Evolutionary conservation across 2,888 invertebrate species (phyloP).

Genomic region (Erebia ligea): DNA sequence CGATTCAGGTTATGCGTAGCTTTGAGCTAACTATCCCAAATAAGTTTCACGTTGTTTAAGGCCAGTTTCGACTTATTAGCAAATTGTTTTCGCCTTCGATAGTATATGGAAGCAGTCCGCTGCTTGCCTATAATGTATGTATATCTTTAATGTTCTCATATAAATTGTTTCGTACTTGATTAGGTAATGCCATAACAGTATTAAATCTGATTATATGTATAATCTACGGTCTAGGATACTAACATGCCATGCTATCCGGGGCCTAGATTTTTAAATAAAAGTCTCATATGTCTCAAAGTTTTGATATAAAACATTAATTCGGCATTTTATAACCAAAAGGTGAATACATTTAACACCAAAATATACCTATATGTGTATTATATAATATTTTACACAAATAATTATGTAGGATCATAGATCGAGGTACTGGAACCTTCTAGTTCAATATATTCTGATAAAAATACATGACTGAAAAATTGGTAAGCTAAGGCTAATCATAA

Average conservation of each 20-base stretch:
- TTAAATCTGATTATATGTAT: slow-evolving; percentile 12
- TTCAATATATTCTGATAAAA: neutral
- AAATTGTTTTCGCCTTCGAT: slow-evolving; percentile 22
- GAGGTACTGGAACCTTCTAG: neutral
- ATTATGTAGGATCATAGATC: no score
- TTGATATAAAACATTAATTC: neutral
- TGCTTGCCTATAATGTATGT: slow-evolving; percentile 51
- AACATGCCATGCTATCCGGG: neutral
- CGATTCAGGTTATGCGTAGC: neutral
- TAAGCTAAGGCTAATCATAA: neutral
- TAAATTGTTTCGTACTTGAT: slow-evolving; percentile 59
- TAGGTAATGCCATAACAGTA: slow-evolving; percentile 64
- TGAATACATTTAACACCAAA: no score
- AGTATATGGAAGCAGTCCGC: slow-evolving; percentile 44
- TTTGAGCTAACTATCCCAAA: neutral
- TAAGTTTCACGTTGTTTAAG: neutral
- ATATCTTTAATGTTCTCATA: slow-evolving; percentile 51
- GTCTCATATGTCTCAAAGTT: neutral
- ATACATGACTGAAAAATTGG: neutral
- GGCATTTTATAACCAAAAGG: neutral
- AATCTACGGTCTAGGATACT: neutral
- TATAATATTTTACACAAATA: no score
- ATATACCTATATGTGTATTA: no score
- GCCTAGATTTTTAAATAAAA: neutral
- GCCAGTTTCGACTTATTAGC: neutral